Conservation (phyloP, 2,888 invertebrate species). For the Acleris emargana region DNA sequence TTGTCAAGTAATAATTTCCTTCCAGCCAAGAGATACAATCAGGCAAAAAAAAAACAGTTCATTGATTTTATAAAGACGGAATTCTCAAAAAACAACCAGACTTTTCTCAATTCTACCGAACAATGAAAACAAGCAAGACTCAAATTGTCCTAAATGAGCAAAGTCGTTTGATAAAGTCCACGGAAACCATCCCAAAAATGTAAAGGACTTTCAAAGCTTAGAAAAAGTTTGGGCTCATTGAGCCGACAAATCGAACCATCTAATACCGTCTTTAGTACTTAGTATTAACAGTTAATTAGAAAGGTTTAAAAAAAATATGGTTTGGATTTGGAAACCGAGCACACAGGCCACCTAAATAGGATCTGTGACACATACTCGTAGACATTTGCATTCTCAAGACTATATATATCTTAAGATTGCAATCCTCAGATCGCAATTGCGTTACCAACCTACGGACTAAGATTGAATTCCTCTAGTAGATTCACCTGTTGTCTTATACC, state of each 20-base stretch:
- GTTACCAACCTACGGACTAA: no score
- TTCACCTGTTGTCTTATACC: no score
- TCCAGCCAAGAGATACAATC: neutral
- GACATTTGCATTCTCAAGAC: no score
- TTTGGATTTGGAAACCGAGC: no score
- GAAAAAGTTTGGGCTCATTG: slow-evolving; percentile 20
- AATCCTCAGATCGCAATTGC: no score
- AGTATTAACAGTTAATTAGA: slow-evolving; percentile 5
- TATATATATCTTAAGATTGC: no score
- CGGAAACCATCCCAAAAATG: slow-evolving; percentile 21
- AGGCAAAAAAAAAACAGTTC: neutral
- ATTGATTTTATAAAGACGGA: slow-evolving; percentile 4
- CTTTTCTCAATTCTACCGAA: slow-evolving; percentile 4
- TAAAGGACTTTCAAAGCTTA: slow-evolving; percentile 14
- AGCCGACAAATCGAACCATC: slow-evolving; percentile 17
- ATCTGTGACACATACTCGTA: no score
- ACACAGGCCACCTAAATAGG: no score
- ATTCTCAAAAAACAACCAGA: neutral
- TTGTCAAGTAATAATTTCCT: neutral
- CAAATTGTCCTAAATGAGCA: slow-evolving; percentile 23
- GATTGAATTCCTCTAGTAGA: no score
- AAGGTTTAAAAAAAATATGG: no score
- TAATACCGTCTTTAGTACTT: slow-evolving; percentile 3
- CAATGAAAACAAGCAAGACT: slow-evolving; percentile 18
- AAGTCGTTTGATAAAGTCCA: slow-evolving; percentile 20